phyloP scores from a whole-genome alignment of 1,140 invertebrate genomes.

The Calliopsis andreniformis region DNA sequence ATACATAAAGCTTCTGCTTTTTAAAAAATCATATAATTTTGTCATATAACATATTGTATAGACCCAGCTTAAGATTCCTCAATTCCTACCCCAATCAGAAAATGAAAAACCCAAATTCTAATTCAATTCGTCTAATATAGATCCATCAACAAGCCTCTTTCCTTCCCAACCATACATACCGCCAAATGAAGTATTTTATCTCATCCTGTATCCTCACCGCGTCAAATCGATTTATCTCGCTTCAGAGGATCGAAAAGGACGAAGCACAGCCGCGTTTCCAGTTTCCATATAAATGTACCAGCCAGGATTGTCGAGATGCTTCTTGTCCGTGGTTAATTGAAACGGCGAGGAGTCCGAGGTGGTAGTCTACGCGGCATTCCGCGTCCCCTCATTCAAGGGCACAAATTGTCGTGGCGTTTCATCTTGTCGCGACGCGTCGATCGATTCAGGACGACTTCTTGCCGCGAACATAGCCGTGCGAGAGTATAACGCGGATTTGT shows the following conservation, averaged over 20 bases:
- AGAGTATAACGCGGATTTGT: constrained; percentile 59
- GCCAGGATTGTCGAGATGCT: not conserved
- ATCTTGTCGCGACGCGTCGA: constrained; percentile 40
- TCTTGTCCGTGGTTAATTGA: constrained; percentile 26
- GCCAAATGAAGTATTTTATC: not conserved
- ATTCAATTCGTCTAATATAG: too few species aligned
- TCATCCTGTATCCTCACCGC: constrained; percentile 2
- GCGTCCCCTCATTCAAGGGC: constrained; percentile 25
- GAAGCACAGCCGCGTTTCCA: not conserved
- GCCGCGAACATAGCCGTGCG: not conserved
- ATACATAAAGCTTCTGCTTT: too few species aligned
- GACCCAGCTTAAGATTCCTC: too few species aligned
- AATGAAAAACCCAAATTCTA: too few species aligned
- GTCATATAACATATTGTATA: too few species aligned
- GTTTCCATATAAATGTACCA: constrained; percentile 39
- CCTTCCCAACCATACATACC: too few species aligned
- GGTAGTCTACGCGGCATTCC: constrained; percentile 14
- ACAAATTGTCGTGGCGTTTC: constrained; percentile 48
- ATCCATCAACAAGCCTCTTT: too few species aligned
- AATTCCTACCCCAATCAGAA: too few species aligned
- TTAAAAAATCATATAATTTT: too few species aligned
- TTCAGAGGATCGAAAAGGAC: not conserved
- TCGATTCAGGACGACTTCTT: constrained; percentile 54
- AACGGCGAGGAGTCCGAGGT: constrained; percentile 7
- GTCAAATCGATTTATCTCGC: not conserved